These are phyloP conservation scores for Pardosa pseudoannulata DNA, from an alignment of 2,888 invertebrate species.

Conservation along the genomic window DNA sequence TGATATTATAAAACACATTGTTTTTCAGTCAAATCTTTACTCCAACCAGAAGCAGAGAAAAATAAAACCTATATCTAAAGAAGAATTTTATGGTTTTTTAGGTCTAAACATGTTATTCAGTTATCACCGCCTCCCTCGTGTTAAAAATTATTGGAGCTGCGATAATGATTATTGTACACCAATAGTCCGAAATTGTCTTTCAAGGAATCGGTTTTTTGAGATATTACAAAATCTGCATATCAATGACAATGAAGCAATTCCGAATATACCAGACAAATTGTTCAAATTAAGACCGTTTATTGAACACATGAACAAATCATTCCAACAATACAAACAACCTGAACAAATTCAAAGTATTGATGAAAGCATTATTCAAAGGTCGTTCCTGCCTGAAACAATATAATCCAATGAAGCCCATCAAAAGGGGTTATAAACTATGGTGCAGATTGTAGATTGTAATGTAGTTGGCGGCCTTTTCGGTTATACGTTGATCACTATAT, in stretches of 20 bases:
- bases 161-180: conserved; percentile 2
- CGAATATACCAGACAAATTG: neutral
- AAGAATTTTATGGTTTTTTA: conserved; percentile 23
- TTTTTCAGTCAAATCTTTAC: conserved; percentile 16
- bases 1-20: conserved; percentile 15
- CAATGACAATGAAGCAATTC: neutral
- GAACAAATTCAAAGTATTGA: conserved; percentile 25
- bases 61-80: conserved; percentile 7
- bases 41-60: neutral
- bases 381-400: conserved; percentile 23
- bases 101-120: conserved; percentile 19
- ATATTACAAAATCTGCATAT: conserved; percentile 6
- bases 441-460: no score
- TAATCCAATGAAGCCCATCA: conserved; percentile 21
- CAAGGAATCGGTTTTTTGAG: neutral
- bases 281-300: conserved; percentile 13
- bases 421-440: conserved; percentile 37
- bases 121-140: neutral
- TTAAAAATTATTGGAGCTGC: neutral
- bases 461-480: no score
- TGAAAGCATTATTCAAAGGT: conserved; percentile 40
- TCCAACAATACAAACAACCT: conserved; percentile 15
- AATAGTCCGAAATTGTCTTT: conserved; percentile 5
- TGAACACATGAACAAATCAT: neutral
- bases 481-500: no score